A percentile compares a stretch with the other conserved stretches of the same genome.
Evolutionary conservation across 1,140 invertebrate genomes (phyloP).

Genomic region (Latrodectus geometricus): DNA sequence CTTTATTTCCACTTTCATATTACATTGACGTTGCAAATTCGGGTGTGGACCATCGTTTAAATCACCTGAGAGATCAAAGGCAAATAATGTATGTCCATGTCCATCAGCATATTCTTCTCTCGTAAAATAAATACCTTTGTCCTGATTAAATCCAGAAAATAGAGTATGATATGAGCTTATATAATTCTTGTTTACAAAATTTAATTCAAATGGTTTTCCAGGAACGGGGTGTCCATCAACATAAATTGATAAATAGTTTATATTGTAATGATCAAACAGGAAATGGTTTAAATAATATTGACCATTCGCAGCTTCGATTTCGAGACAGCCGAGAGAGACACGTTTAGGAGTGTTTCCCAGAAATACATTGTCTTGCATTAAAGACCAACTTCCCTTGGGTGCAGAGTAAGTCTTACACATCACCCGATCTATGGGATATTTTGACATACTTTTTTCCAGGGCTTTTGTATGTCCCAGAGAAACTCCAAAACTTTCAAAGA

Average conservation of each 20-base stretch:
- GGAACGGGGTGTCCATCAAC: no score
- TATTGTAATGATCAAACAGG: no score
- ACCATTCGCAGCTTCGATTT: neutral
- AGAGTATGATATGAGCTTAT: constrained; percentile 7
- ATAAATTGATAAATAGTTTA: no score
- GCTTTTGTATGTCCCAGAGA: constrained; percentile 14
- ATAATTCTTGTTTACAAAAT: constrained; percentile 9
- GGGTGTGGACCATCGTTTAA: neutral
- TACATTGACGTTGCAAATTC: neutral
- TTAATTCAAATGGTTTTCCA: neutral
- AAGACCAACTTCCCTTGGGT: constrained; percentile 25
- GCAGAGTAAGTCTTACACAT: constrained; percentile 9
- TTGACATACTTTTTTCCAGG: constrained; percentile 1
- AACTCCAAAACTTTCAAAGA: neutral
- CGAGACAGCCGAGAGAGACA: neutral
- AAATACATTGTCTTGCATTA: constrained; percentile 47
- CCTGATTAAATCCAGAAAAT: neutral
- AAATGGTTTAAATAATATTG: no score
- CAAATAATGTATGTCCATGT: constrained; percentile 3
- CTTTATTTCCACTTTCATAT: constrained; percentile 16
- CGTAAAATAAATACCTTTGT: neutral
- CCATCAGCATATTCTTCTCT: neutral
- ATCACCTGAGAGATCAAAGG: constrained; percentile 2
- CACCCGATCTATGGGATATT: constrained; percentile 1
- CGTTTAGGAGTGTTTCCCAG: constrained; percentile 7